Base-by-base conservation (phyloP, 2,888 invertebrate genomes). In the Thelaira solivaga region DNA sequence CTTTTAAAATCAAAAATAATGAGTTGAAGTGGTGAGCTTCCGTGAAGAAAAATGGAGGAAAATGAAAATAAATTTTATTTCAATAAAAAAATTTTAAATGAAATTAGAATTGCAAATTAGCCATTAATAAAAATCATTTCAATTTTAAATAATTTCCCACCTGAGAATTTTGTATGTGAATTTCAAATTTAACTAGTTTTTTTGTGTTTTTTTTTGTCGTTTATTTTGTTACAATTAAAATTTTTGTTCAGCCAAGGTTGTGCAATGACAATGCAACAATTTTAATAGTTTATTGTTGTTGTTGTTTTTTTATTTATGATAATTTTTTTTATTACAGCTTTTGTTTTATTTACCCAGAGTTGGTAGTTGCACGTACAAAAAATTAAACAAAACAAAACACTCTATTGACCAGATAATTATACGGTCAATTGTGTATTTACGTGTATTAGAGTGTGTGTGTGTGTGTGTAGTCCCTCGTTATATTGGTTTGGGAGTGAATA, bases 321-420 rank as follows among this genome's bases (percentile, higher is more conserved):
- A 18, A 43, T 64, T 62, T 61, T 29, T 16, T 26, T 2, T n/a
- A n/a, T n/a, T n/a, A n/a, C n/a, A 18, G 18, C 18, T 31, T 53
- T 65, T 43, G 22, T 65, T n/a, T 45, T 20, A 24, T 6, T n/a
- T 5, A 22, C 47, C 45, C 53, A 68, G 18, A 41, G n/a, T n/a
- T n/a, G n/a, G n/a, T n/a, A n/a, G n/a, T n/a, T 26, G 10, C 36
- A 68, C 11, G 34, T 18, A n/a, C n/a, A n/a, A n/a, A n/a, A n/a
- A n/a, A n/a, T n/a, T n/a, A n/a, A n/a, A n/a, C n/a, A n/a, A n/a
- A n/a, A n/a, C n/a, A n/a, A 20, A 43, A 41, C 55, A 62, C 51
- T 39, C 49, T 68, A 71, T 71, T 76, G 76, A 65, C 71, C 65
- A 76, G 76, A 45, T 53, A 71, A 59, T 67, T 62, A 20, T 57